Conservation (phyloP, 2,888 invertebrate genomes). For the Psylliodes chrysocephalus region DNA sequence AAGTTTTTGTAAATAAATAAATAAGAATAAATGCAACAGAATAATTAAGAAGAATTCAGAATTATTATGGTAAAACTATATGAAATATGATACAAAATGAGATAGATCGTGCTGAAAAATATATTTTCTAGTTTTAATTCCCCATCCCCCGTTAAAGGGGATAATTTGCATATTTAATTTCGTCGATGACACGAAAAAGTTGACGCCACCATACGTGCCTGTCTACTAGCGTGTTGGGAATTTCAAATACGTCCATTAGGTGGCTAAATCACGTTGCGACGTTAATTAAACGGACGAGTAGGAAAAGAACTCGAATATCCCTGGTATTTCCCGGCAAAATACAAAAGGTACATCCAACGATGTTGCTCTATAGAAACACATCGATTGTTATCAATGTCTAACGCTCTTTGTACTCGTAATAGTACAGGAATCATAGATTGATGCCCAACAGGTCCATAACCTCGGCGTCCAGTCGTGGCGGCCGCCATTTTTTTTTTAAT, state of each 20-base stretch:
- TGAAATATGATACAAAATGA: no score
- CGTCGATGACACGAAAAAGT: not conserved
- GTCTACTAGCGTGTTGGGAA: not conserved
- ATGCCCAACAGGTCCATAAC: slow-evolving; percentile 57
- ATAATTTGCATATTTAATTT: slow-evolving; percentile 3
- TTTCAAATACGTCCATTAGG: not conserved
- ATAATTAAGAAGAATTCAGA: no score
- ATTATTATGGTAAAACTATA: no score
- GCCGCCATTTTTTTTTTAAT: slow-evolving; percentile 46
- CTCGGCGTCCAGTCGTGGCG: slow-evolving; percentile 46
- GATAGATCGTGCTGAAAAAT: no score
- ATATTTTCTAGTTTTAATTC: no score
- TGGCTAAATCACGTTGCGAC: not conserved
- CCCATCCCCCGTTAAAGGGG: no score
- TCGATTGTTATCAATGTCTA: slow-evolving; percentile 51
- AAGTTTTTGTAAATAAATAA: no score
- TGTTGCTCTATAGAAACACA: slow-evolving; percentile 41
- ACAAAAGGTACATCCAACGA: slow-evolving; percentile 29
- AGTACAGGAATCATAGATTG: slow-evolving; percentile 56
- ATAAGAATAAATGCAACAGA: no score
- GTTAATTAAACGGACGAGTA: not conserved
- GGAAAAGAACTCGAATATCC: not conserved
- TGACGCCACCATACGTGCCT: not conserved
- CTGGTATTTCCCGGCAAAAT: slow-evolving; percentile 22
- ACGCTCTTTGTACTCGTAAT: slow-evolving; percentile 41